Evolutionary conservation across 1,140 invertebrate genomes (phyloP), one percentile per base, ranked within the genome.

Genomic region (Ostrea edulis): DNA sequence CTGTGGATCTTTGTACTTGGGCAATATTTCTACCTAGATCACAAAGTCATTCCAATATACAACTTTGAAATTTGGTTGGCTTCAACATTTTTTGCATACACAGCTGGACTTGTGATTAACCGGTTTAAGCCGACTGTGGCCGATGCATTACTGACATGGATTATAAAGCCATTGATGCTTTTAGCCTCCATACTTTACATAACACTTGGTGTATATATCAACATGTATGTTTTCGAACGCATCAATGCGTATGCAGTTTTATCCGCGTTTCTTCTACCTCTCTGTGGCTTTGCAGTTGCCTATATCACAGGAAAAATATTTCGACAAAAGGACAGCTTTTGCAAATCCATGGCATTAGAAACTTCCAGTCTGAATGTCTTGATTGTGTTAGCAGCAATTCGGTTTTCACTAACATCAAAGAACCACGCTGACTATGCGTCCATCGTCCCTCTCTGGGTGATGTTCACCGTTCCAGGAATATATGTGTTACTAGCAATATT

Each of bases 131-230:
- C 93, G 29, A 81, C 65, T 9, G 89, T 93, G 29, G 93, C 93
- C 8, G 93, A 94, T 85, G 93, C 90, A 12, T 86, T 94, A 65
- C 88, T 94, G 35, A 94, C 89, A 81, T 94, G 94, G 94, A 86
- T 94, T 68, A 93, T 94, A 84, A 93, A 93, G 86, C 94, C 94
- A 62, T 91, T 94, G 53, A 89, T 94, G 81, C 91, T 94, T 35
- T 90, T 94, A 58, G 92, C 92, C 54, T 91, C 92, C 88, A 94
- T 94, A 86, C 91, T 94, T 82, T 94, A 93, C 85, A 93, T 94
- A 89, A 94, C 94, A 17, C 90, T 94, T 14, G 94, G 94, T 82
- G 92, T 94, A 35, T 94, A 94, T 90, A 94, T 94, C 87, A 94
- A 94, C 87, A 94, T 94, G 92, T 94, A 94, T 86, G 92, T 94